Evolutionary conservation across 2,113 vertebrate genomes (phyloP), one percentile per base, ranked within the genome.

Genomic region (Nothocercus nigrocapillus): DNA sequence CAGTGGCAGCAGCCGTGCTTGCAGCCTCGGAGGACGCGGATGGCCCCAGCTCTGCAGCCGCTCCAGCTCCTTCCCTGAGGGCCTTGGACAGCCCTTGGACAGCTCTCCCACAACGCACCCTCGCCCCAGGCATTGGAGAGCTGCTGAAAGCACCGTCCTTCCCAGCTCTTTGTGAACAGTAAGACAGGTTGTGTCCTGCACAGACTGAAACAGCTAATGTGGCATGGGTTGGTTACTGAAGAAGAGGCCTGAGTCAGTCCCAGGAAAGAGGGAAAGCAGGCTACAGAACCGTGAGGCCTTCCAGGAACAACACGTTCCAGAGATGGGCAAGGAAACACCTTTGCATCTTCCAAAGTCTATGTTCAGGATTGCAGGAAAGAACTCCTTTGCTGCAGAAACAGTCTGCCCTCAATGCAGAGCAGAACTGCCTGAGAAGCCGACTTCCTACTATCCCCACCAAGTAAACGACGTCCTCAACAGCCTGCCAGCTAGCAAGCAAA

Each of bases 401-500:
- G 13, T 25, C 44, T 34, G n/a, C 53, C 78, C 44, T 42, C 19
- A 91, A 68, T 77, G 64, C 28, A 74, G 76, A 78, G 64, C 30
- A 78, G 80, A 93, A 69, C 2, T 82, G 21, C 56, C 66, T 51
- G 40, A 78, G 84, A 84, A 85, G 16, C 61, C 78, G 38, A 42
- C 36, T 7, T 88, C 17, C 20, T 51, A 21, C 18, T 49, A 42
- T 2, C 24, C 25, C 5, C 2, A 1, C 0, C 59, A 27, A 3
- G 7, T 58, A 64, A 88, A 51, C 15, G 61, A 22, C 9, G 30
- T 21, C 32, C 34, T 72, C 16, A 36, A 61, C 45, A 51, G 36
- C 6, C 47, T 0, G 0, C 66, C 45, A 78, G 22, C 1, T 16
- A 82, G 27, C 64, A 28, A 76, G 76, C 32, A 58, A 8, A 30